These are phyloP conservation scores for Octodon degus DNA, from an alignment of 2,113 vertebrate species.

Conservation along the genomic window DNA sequence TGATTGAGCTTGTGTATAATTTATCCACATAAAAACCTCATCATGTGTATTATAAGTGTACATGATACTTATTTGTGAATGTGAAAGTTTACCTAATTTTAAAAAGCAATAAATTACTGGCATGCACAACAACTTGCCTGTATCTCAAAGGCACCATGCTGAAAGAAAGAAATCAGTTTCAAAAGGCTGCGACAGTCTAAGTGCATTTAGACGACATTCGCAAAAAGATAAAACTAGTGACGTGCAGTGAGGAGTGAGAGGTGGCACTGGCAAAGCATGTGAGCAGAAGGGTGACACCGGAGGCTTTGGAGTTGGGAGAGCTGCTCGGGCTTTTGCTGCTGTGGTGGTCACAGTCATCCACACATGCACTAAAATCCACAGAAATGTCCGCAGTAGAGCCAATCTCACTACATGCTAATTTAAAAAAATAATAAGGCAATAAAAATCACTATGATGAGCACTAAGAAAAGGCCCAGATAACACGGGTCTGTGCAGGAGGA, in stretches of 20 bases:
- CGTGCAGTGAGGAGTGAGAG: not conserved
- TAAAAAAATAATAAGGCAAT: not conserved
- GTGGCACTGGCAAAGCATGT: rapidly evolving
- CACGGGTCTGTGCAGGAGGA: slow-evolving; percentile 3
- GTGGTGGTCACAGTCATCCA: not conserved
- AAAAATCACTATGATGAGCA: not conserved
- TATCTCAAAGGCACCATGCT: not conserved
- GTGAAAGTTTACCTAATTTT: not conserved
- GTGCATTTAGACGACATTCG: not conserved
- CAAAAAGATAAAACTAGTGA: not conserved
- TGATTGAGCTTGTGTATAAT: not conserved
- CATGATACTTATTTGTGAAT: not conserved
- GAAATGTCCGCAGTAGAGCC: not conserved
- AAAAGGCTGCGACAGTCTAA: not conserved
- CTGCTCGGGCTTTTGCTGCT: not conserved
- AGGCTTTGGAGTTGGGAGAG: not conserved
- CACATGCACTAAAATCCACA: not conserved
- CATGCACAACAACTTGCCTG: rapidly evolving
- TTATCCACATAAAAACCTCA: not conserved
- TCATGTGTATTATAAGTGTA: not conserved
- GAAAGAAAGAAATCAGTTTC: not conserved
- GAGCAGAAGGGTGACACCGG: not conserved
- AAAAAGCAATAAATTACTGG: not conserved
- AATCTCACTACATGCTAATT: not conserved
- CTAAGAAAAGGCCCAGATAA: slow-evolving; percentile 40